A percentile compares a stretch with the other conserved stretches of the same genome.
These are phyloP conservation scores for Rugalucina vietnamica DNA, from an alignment of 2,888 invertebrate genomes.

Conservation along the genomic window DNA sequence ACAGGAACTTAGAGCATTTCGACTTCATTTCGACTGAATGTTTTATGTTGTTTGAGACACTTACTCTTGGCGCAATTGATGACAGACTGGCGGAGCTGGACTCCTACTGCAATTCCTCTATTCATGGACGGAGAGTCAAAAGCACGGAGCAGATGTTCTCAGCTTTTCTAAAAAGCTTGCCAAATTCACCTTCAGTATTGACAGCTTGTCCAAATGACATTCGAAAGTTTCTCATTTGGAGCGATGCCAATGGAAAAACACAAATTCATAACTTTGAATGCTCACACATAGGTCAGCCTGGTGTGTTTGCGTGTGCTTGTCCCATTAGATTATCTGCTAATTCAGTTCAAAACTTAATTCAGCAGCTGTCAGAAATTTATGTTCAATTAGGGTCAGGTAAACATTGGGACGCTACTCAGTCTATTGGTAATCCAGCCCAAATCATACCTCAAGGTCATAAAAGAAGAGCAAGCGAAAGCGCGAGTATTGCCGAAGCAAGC, in stretches of 20 bases:
- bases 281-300: background rate
- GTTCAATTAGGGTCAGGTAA: background rate
- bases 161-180: background rate
- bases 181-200: background rate
- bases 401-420: background rate
- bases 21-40: slow-evolving; percentile 7
- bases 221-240: slow-evolving; percentile 12
- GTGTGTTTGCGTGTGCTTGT: background rate
- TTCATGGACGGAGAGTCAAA: background rate
- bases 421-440: slow-evolving; percentile 29
- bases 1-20: slow-evolving; percentile 11
- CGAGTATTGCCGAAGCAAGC: slow-evolving; percentile 32
- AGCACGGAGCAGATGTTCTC: background rate
- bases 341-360: slow-evolving; percentile 1
- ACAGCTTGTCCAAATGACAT: slow-evolving; percentile 20
- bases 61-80: background rate
- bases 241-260: slow-evolving; percentile 15
- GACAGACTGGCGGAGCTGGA: slow-evolving; percentile 9
- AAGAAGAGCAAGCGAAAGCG: slow-evolving; percentile 39
- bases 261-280: slow-evolving; percentile 14
- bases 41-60: background rate
- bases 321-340: background rate
- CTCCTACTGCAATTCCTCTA: background rate
- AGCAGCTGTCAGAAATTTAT: slow-evolving; percentile 11
- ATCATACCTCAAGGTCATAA: slow-evolving; percentile 27